phyloP scores from a whole-genome alignment of 2,888 invertebrate species.

The Choristoneura rosaceana region DNA sequence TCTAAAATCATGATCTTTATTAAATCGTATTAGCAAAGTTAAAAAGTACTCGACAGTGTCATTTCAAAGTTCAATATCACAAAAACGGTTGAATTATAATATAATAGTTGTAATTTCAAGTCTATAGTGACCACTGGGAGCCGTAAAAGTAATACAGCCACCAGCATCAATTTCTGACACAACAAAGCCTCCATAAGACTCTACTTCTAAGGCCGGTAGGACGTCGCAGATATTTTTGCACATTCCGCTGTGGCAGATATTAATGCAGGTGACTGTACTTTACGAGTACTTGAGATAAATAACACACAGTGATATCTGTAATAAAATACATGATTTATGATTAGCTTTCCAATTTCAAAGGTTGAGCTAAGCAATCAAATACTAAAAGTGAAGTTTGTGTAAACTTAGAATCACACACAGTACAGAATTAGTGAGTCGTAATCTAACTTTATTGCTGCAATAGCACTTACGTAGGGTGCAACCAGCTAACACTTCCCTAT shows the following conservation, averaged over 20 bases:
- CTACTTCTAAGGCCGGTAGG: too few species aligned
- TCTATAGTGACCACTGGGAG: neutral
- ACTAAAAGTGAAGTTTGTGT: neutral
- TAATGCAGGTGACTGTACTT: too few species aligned
- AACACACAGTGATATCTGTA: neutral
- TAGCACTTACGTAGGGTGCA: conserved; percentile 13
- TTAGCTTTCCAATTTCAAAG: neutral
- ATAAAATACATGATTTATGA: neutral
- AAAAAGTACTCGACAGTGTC: too few species aligned
- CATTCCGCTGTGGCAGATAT: too few species aligned
- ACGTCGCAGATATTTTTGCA: too few species aligned
- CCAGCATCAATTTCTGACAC: too few species aligned
- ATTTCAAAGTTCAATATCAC: too few species aligned
- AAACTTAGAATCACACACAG: neutral
- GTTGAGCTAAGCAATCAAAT: neutral
- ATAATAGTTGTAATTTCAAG: neutral
- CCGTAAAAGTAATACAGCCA: neutral
- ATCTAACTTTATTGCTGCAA: conserved; percentile 43
- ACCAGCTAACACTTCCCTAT: conserved; percentile 43
- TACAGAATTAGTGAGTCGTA: conserved; percentile 18
- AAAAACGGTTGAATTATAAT: too few species aligned
- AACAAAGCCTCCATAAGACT: too few species aligned
- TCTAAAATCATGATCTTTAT: too few species aligned
- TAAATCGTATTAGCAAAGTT: too few species aligned
- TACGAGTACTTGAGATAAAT: neutral